Evolutionary conservation across 1,140 invertebrate genomes (phyloP).

Genomic region (Capitella teleta): DNA sequence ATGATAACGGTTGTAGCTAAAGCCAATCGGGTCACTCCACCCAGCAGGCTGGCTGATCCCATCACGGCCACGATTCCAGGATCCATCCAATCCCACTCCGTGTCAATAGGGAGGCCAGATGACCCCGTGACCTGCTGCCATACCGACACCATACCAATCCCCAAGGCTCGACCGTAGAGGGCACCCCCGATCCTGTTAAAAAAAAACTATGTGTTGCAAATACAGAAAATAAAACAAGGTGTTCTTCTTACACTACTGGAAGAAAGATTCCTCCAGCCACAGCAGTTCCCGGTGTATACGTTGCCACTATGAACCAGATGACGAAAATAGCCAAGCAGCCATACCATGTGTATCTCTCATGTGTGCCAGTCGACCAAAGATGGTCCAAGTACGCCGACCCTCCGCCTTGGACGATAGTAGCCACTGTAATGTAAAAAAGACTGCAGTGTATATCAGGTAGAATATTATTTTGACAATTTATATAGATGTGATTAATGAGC

Average conservation of each 20-base stretch:
- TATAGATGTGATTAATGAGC: too few species aligned
- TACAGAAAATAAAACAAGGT: too few species aligned
- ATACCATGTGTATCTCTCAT: neutral
- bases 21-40: conserved; percentile 9
- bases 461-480: too few species aligned
- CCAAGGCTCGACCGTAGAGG: conserved; percentile 5
- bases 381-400: too few species aligned
- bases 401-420: too few species aligned
- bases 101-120: neutral
- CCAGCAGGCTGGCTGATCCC: neutral
- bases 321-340: neutral
- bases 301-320: conserved; percentile 8
- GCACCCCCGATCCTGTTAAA: conserved; percentile 4
- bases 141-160: neutral
- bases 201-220: too few species aligned
- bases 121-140: neutral
- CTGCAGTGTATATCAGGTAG: too few species aligned
- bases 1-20: conserved; percentile 9
- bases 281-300: conserved; percentile 4
- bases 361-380: conserved; percentile 4
- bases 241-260: conserved; percentile 2
- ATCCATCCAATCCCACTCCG: conserved; percentile 8
- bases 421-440: too few species aligned
- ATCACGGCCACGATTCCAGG: conserved; percentile 7
- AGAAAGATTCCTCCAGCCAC: conserved; percentile 9